Evolutionary conservation across 2,113 vertebrate genomes (phyloP).

Genomic region (Eudyptes chrysolophus): DNA sequence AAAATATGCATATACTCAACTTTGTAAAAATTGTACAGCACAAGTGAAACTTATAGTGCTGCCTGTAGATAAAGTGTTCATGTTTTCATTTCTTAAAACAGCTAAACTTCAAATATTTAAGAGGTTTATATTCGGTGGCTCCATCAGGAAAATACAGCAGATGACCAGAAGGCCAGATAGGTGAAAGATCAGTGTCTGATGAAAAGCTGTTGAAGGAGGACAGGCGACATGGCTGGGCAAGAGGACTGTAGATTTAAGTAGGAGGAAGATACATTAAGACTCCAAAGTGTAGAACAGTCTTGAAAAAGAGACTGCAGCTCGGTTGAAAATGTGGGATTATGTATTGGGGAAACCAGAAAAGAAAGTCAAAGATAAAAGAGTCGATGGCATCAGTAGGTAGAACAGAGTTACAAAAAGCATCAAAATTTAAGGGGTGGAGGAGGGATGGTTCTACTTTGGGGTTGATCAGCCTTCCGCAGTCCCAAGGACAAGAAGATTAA

Average conservation of each 20-base stretch:
- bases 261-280: background rate
- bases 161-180: background rate
- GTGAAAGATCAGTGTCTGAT: background rate
- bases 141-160: background rate
- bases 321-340: background rate
- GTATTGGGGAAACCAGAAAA: rapidly evolving
- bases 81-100: background rate
- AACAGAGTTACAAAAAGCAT: background rate
- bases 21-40: background rate
- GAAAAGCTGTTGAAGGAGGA: background rate
- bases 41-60: background rate
- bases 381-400: background rate
- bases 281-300: background rate
- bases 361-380: background rate
- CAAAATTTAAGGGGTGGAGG: background rate
- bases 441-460: background rate
- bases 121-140: background rate
- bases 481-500: background rate
- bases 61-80: background rate
- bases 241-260: background rate
- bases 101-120: background rate
- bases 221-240: background rate
- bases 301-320: background rate
- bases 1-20: background rate
- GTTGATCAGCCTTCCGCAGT: background rate